Evolutionary conservation across 2,113 vertebrate species (phyloP), one percentile per base, ranked within the genome.

Genomic region (Dolichotis patagonum): DNA sequence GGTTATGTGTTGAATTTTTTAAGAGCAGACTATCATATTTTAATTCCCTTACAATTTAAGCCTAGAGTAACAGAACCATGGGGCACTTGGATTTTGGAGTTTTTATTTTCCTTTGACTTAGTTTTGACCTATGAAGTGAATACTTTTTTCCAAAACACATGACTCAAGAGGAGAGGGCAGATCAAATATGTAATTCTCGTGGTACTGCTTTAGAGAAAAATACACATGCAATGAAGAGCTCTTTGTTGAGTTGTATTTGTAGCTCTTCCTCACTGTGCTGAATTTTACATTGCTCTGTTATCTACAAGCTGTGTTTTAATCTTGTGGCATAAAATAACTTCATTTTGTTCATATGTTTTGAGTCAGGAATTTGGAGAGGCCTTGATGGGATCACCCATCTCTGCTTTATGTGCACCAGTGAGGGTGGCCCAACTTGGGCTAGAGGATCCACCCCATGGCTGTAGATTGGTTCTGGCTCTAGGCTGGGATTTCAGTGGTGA

Each of bases 121-220:
- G 56, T 89, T 95, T 85, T 88, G 62, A 85, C 38, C 52, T 63
- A 30, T 49, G 26, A 95, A 38, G 49, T n/a, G 19, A 97, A 78
- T 3, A 26, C 10, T 92, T 96, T 86, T 88, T 96, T 93, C 62
- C 71, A 85, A 89, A 90, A 62, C 35, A 52, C 5, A 26, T 35
- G 46, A 78, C 49, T 85, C 14, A 1, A 77, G 11, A 24, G 60
- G 32, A 43, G 20, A 52, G 82, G 41, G 5, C 38, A 85, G 35
- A 67, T 35, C 35, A 93, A 16, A 41, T 49, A 28, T 24, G 13
- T 56, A 41, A 22, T 35, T 14, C 30, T 24, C 10, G 16, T 28
- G 28, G 12, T 7, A 46, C 3, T 52, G 8, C 62, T 63, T 82
- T 3, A 46, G 52, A 54, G 3, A 62, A 81, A 75, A 75, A 94